These are phyloP conservation scores for Anolis sagrei DNA, from an alignment of 2,113 vertebrate genomes.

Conservation along the genomic window DNA sequence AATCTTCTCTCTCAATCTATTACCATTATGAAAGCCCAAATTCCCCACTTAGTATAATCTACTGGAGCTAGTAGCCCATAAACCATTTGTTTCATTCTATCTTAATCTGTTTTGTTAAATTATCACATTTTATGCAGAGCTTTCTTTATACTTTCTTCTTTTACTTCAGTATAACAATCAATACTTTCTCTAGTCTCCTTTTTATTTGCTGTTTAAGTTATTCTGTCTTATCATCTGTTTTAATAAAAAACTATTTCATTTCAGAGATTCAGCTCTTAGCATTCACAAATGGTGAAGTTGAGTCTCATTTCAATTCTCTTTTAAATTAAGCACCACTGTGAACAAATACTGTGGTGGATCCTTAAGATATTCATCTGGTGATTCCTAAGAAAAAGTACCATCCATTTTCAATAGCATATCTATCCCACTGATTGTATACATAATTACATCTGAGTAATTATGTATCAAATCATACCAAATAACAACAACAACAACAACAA, in stretches of 20 bases:
- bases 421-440: background rate
- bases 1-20: slow-evolving; percentile 32
- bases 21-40: slow-evolving; percentile 48
- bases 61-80: slow-evolving; percentile 49
- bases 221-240: slow-evolving; percentile 58
- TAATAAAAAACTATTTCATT: slow-evolving; percentile 65
- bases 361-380: background rate
- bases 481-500: too few relatives aligned
- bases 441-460: background rate
- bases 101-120: slow-evolving; percentile 56
- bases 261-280: slow-evolving; percentile 62
- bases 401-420: background rate
- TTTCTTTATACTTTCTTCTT: slow-evolving; percentile 21
- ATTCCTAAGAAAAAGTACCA: background rate
- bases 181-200: background rate
- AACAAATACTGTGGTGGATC: background rate
- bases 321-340: slow-evolving; percentile 31
- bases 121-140: slow-evolving; percentile 58
- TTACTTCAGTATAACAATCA: slow-evolving; percentile 49
- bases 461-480: background rate
- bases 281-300: slow-evolving; percentile 46
- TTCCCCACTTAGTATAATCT: slow-evolving; percentile 48
- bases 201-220: slow-evolving; percentile 50
- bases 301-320: slow-evolving; percentile 46
- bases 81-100: slow-evolving; percentile 49